Evolutionary conservation across 2,888 invertebrate species (phyloP), one percentile per base, ranked within the genome.

Genomic region (Drosophila diplacantha): DNA sequence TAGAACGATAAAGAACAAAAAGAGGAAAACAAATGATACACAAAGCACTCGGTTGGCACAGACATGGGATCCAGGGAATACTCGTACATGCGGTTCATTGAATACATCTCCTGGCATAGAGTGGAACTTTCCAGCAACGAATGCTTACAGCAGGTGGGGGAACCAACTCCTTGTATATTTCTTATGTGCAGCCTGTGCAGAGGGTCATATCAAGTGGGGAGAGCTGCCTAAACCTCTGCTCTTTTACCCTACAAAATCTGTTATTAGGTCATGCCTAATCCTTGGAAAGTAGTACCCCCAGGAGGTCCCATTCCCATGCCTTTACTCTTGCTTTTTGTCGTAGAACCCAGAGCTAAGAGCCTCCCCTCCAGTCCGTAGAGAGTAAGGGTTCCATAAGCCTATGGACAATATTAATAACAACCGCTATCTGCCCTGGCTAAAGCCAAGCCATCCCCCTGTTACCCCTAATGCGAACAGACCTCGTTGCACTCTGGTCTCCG

Each of bases 1-100:
- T 59, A 59, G 58, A 59, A 46, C 12, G 58, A 59, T 59, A 59
- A 44, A 62, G 11, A 18, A 14, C 39, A 29, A 22, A 22, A 22
- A 5, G 22, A 5, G 6, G 4, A 22, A 18, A 29, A 29, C 20
- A 22, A 31, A 14, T 29, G 31, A 8, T 11, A 43, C 24, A 44
- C 35, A 38, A 38, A 38, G 18, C 18, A 12, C 18, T 38, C 12
- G 5, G 22, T 18, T 5, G 6, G 20, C 38, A 20, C 38, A 38
- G 20, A 38, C 38, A 20, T 14, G 20, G 38, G 7, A 7, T 20
- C 12, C 38, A 20, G 12, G 37, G 9, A 8, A 34, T n/a, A n/a
- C n/a, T n/a, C n/a, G n/a, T n/a, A 7, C n/a, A 34, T 14, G 16
- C 2, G 24, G 7, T 24, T 24, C 24, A 24, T 24, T 24, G 24